Base-by-base conservation (phyloP, 2,113 vertebrate genomes). In the Lethenteron camtschaticum region DNA sequence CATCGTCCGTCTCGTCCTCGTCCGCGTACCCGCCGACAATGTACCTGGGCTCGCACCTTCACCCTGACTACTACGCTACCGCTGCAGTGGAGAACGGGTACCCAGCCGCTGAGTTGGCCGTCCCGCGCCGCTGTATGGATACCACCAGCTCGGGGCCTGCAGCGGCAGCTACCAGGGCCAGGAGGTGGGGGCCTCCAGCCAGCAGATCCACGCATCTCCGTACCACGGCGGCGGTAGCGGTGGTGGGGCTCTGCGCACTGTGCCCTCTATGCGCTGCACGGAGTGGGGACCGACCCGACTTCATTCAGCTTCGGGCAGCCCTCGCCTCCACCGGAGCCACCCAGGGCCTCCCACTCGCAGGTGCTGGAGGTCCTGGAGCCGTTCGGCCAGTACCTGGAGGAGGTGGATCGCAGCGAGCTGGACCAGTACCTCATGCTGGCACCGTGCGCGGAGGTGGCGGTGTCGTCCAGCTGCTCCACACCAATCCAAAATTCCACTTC, bases 321-420 rank as follows among this genome's bases (percentile, higher is more conserved):
- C 9, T 66, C 63, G n/a, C 63, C 63, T 66, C 63, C n/a, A 9
- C 24, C 63, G n/a, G 63, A 66, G 63, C 63, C n/a, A 9, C 24
- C 63, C 24, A 20, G 24, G 63, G n/a, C 63, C 63, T 16, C n/a
- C n/a, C n/a, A 20, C 63, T 66, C 63, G 10, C n/a, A n/a, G 10
- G 63, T n/a, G 24, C n/a, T 66, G 63, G 63, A 66, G 63, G 63
- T n/a, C n/a, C 63, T 66, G n/a, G 63, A 66, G 24, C 63, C 63
- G 63, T 66, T 16, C 63, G 41, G 41, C 41, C 41, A 41, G 41
- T 66, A 20, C 63, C 10, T 66, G 63, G 63, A 66, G 10, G 63
- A 66, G 10, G 63, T 66, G 10, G 63, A 66, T 11, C 24, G 63
- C 63, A 66, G 63, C 24, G 63, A 66, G 24, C 63, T 66, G 9